Base-by-base conservation (phyloP, 1,140 invertebrate species). In the Brevipalpus yothersi region DNA sequence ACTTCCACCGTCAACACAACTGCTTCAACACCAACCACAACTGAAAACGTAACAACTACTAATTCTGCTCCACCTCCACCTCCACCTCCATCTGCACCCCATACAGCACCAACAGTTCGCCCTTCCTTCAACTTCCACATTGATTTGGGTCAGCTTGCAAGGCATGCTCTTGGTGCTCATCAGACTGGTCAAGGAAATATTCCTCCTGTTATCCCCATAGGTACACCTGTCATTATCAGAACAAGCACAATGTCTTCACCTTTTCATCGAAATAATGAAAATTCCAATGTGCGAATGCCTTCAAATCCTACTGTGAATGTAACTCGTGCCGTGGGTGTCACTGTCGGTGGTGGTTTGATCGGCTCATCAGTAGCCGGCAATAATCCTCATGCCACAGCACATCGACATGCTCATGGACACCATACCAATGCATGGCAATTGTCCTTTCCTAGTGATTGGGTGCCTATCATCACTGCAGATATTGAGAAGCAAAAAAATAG, bases 61-160 rank as follows among this genome's bases (percentile, higher is more conserved):
- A 31, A 31, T 31, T 31, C 31, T 31, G 31, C 31, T 31, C 31
- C 31, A 3, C 31, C 31, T n/a, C n/a, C n/a, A n/a, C n/a, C n/a
- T n/a, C n/a, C n/a, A n/a, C n/a, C n/a, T n/a, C n/a, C n/a, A n/a
- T n/a, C n/a, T n/a, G n/a, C n/a, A 31, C 31, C 63, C 66, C 15
- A 43, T 71, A 2, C 31, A 31, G 31, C 31, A 31, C 31, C 31
- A 31, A 31, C 31, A 31, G 70, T 71, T 65, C 71, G 71, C 9
- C 69, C 69, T 39, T 68, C 70, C 15, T 66, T 72, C 23, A 71
- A 73, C 67, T 70, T 73, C 53, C 72, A 71, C 53, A 73, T 73
- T 47, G 71, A 73, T 62, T 63, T 73, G 9, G 70, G 70, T 13
- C 68, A 71, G 51, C 59, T 68, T 39, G 15, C 21, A 55, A 51